These are phyloP conservation scores for Mastacembelus armatus DNA, from an alignment of 2,797 vertebrate species.

Conservation along the genomic window DNA sequence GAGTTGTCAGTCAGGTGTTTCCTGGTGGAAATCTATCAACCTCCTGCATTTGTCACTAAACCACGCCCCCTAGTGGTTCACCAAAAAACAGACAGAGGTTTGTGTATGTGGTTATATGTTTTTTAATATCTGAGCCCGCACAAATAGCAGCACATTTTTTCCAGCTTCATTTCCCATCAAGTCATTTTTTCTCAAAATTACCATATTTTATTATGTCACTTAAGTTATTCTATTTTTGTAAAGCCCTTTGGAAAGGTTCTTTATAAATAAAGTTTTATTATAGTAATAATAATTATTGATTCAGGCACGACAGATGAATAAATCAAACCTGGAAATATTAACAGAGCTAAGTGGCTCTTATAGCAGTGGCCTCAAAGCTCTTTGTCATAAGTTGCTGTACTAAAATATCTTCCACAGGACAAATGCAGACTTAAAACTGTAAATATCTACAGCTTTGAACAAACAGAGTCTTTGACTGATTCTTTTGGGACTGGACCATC, in stretches of 20 bases:
- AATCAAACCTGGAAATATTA: neutral
- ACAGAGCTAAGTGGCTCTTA: neutral
- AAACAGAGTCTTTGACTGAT: neutral
- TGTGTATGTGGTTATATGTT: neutral
- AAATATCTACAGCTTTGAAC: neutral
- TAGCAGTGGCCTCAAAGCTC: too few species aligned
- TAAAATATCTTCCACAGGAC: neutral
- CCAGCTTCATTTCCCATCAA: neutral
- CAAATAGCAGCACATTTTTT: neutral
- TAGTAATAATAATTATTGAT: too few species aligned
- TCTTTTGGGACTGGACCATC: neutral
- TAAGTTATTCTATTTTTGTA: too few species aligned
- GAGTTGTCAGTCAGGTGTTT: neutral
- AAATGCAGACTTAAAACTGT: neutral
- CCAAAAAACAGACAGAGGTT: neutral
- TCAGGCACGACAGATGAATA: too few species aligned
- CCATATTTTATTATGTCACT: neutral
- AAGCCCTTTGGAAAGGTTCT: too few species aligned
- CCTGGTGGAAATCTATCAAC: neutral
- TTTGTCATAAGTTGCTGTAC: neutral
- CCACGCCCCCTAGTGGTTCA: conserved; percentile 61
- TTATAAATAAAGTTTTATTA: too few species aligned
- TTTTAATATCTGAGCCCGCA: neutral
- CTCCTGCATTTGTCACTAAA: conserved; percentile 40
- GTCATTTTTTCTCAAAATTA: neutral